Evolutionary conservation across 1,140 invertebrate species (phyloP).

Genomic region (Drosophila willistoni): DNA sequence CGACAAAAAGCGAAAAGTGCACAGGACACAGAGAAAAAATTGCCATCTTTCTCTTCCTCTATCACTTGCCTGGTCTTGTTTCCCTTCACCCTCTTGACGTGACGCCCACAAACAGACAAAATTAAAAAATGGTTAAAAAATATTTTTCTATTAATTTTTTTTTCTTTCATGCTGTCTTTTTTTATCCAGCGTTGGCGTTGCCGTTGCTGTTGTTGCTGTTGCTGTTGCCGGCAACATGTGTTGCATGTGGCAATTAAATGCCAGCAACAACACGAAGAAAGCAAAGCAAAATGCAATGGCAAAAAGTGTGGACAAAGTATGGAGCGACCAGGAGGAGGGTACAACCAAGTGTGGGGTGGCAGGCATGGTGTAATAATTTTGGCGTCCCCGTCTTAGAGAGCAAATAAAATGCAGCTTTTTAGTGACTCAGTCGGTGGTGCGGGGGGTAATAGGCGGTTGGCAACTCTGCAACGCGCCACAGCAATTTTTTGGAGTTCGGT

Average conservation of each 20-base stretch:
- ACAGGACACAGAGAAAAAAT: constrained; percentile 38
- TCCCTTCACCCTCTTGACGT: constrained; percentile 12
- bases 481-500: constrained; percentile 40
- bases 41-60: constrained; percentile 25
- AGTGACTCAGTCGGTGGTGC: constrained; percentile 64
- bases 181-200: constrained; percentile 38
- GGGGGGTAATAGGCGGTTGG: neutral
- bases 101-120: constrained; percentile 61
- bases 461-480: neutral
- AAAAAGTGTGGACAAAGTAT: constrained; percentile 8
- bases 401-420: constrained; percentile 75
- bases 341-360: no score
- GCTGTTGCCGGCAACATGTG: constrained; percentile 42
- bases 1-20: neutral
- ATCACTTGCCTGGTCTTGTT: constrained; percentile 30
- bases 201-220: constrained; percentile 30
- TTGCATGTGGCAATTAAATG: constrained; percentile 70
- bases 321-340: no score
- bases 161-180: constrained; percentile 57
- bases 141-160: constrained; percentile 75
- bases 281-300: constrained; percentile 41
- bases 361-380: constrained; percentile 60
- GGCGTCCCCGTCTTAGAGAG: constrained; percentile 66
- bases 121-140: constrained; percentile 73
- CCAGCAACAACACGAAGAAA: constrained; percentile 50